These are phyloP conservation scores for Ricordea florida DNA, from an alignment of 92 coral and sea anemone genomes.

Conservation along the genomic window DNA sequence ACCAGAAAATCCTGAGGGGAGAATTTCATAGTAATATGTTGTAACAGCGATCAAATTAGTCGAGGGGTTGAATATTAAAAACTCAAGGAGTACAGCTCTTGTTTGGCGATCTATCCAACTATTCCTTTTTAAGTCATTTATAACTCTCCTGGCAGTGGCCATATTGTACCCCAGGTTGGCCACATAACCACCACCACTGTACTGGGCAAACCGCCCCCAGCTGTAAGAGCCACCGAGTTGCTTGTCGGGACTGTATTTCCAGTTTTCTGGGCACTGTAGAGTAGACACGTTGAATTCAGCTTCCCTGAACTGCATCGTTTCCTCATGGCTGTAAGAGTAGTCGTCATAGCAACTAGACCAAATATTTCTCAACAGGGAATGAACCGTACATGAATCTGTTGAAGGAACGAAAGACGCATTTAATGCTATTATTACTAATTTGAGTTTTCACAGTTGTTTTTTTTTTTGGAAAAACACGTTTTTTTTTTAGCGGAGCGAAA, in stretches of 20 bases:
- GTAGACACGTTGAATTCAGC: background rate
- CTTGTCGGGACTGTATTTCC: background rate
- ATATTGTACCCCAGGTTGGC: conserved; percentile 28
- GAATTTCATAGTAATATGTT: conserved; percentile 13
- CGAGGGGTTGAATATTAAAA: conserved; percentile 16
- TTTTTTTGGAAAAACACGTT: too few relatives aligned
- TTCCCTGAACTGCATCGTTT: background rate
- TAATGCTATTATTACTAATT: too few relatives aligned
- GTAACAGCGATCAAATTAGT: background rate
- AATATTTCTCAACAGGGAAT: background rate
- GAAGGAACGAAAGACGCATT: background rate
- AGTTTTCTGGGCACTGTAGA: conserved; percentile 3
- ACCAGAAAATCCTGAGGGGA: conserved; percentile 3
- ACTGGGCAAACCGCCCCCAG: conserved; percentile 23
- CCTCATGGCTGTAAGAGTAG: background rate
- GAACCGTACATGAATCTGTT: background rate
- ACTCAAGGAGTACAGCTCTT: conserved; percentile 24
- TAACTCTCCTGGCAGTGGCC: background rate
- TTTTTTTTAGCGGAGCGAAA: too few relatives aligned
- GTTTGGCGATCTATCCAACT: conserved; percentile 26
- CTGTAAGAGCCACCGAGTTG: conserved; percentile 3
- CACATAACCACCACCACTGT: conserved; percentile 32
- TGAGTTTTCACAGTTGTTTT: too few relatives aligned
- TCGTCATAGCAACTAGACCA: background rate
- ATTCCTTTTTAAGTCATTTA: background rate